These are phyloP conservation scores for Prionailurus bengalensis DNA, from an alignment of 2,113 vertebrate genomes.

Conservation along the genomic window DNA sequence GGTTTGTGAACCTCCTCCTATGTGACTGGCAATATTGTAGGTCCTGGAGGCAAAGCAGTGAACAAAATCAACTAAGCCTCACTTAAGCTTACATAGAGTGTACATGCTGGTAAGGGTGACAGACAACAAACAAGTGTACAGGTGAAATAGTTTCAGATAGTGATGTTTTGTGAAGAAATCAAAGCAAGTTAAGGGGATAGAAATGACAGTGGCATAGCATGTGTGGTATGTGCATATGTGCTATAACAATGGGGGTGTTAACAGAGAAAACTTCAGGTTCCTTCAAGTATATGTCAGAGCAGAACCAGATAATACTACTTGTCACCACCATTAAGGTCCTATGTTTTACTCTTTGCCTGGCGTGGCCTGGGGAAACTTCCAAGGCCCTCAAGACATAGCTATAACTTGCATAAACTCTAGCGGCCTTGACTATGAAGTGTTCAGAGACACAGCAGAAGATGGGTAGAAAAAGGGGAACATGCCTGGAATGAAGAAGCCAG, in stretches of 20 bases:
- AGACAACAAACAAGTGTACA: too few species aligned
- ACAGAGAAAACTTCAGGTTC: not conserved
- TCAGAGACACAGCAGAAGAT: not conserved
- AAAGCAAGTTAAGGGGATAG: not conserved
- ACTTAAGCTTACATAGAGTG: too few species aligned
- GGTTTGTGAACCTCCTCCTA: not conserved
- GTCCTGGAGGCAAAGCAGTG: not conserved
- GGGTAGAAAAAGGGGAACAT: too few species aligned
- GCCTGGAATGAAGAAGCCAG: not conserved
- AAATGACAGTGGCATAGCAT: not conserved
- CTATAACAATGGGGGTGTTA: too few species aligned
- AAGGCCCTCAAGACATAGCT: not conserved
- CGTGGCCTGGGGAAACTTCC: not conserved
- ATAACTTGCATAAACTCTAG: not conserved
- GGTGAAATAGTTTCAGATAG: not conserved
- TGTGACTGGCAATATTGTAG: not conserved
- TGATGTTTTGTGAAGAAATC: not conserved
- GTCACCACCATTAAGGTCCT: not conserved
- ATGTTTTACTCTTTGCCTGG: not conserved
- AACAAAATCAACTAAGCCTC: not conserved
- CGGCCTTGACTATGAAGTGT: not conserved
- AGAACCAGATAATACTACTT: not conserved
- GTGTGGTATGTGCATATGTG: not conserved
- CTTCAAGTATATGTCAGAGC: not conserved
- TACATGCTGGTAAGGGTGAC: fast-evolving